Percentiles rank a stretch among this genome's conserved stretches.
These are phyloP conservation scores for Cydia amplana DNA, from an alignment of 1,140 invertebrate genomes.

Conservation along the genomic window DNA sequence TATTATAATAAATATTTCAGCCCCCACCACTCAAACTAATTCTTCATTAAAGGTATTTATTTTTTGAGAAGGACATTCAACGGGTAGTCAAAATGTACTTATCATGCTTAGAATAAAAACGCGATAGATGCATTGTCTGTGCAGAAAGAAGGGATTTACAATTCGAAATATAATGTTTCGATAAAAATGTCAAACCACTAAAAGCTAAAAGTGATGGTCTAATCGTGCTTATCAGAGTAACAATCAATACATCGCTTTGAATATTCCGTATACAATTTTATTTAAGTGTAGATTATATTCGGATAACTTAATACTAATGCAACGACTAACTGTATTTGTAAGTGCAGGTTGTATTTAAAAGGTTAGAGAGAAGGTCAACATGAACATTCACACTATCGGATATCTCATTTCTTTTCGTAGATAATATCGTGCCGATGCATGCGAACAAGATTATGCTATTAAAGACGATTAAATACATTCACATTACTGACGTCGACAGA, in stretches of 20 bases:
- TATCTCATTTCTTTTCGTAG: constrained; percentile 10
- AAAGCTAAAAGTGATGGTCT: constrained; percentile 1
- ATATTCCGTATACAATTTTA: neutral
- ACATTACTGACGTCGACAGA: neutral
- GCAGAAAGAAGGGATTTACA: no score
- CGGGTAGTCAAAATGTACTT: no score
- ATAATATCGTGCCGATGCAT: neutral
- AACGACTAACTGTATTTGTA: constrained; percentile 2
- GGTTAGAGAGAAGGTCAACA: constrained; percentile 8
- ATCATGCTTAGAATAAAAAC: no score
- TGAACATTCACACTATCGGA: neutral
- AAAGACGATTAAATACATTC: constrained; percentile 18
- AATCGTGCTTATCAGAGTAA: neutral
- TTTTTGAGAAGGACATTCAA: neutral
- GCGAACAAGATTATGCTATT: constrained; percentile 20
- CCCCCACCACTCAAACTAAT: neutral
- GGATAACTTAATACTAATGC: neutral
- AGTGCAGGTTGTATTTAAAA: constrained; percentile 15
- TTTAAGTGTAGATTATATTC: neutral
- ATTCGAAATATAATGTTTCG: neutral
- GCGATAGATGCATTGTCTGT: no score
- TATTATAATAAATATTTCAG: neutral
- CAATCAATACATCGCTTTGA: neutral
- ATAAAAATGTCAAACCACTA: neutral
- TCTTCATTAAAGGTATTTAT: no score